Percentiles rank a stretch among this genome's conserved stretches.
These are phyloP conservation scores for Pachyramphus minor DNA, from an alignment of 2,113 vertebrate genomes.

Conservation along the genomic window DNA sequence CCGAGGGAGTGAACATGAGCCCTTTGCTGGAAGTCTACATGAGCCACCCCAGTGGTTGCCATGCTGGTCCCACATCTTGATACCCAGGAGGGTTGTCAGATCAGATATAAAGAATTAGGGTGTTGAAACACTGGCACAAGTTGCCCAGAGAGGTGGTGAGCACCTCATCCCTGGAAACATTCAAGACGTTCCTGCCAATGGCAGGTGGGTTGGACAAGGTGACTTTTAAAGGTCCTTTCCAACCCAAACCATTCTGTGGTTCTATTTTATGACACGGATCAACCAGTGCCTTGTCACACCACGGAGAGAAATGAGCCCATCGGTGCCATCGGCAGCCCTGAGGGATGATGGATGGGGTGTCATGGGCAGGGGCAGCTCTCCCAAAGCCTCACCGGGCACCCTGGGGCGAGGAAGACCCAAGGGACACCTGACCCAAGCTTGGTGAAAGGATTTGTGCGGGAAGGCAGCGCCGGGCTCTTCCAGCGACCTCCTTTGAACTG, in stretches of 20 bases:
- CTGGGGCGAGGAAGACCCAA: background rate
- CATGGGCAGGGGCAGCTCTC: background rate
- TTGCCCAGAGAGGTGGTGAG: background rate
- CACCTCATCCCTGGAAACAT: no score
- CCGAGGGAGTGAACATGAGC: background rate
- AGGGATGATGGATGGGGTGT: background rate
- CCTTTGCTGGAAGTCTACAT: background rate
- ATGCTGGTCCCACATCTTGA: background rate
- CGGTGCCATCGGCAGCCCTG: background rate
- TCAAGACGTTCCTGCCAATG: background rate
- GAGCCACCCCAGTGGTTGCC: background rate
- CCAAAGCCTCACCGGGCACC: background rate
- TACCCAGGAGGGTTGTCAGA: accelerated
- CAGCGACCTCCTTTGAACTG: conserved; percentile 75
- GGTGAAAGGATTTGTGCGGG: conserved; percentile 29
- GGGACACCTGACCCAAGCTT: background rate
- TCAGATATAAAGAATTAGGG: background rate
- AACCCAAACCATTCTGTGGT: background rate
- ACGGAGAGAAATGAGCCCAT: background rate
- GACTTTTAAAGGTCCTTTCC: background rate
- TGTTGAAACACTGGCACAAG: background rate
- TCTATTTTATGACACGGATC: background rate
- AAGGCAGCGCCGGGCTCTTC: background rate
- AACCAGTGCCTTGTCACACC: background rate
- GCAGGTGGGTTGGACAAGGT: background rate